Conservation (phyloP, 2,888 invertebrate species). For the Morpho deidamia region DNA sequence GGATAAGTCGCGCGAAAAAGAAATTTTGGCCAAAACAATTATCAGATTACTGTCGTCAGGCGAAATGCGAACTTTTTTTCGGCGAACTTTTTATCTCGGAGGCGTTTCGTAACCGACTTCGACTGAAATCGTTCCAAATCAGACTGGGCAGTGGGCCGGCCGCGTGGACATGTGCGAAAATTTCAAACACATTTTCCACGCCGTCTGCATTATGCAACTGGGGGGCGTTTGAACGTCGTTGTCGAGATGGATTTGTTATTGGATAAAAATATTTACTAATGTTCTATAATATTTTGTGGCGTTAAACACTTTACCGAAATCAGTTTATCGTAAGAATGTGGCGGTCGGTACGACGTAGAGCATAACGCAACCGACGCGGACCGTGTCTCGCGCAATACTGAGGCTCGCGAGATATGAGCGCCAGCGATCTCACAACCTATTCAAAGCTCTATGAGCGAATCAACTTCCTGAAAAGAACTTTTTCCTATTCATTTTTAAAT, state of each 20-base stretch:
- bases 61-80: conserved; percentile 43
- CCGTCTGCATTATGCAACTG: conserved; percentile 70
- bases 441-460: conserved; percentile 24
- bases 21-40: conserved; percentile 59
- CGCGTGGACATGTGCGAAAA: conserved; percentile 48
- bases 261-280: conserved; percentile 29
- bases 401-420: conserved; percentile 26
- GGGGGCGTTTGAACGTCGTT: neutral
- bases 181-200: conserved; percentile 62
- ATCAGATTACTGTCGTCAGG: conserved; percentile 60
- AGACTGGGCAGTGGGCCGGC: conserved; percentile 36
- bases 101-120: conserved; percentile 55
- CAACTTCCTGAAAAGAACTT: conserved; percentile 17
- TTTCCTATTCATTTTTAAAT: neutral
- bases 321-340: conserved; percentile 53
- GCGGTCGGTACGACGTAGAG: conserved; percentile 39
- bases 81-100: conserved; percentile 48
- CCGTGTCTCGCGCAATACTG: conserved; percentile 65
- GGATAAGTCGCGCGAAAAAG: conserved; percentile 49
- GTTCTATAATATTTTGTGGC: conserved; percentile 19
- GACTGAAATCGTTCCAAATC: conserved; percentile 59
- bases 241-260: no score
- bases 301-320: conserved; percentile 25
- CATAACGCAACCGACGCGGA: conserved; percentile 51
- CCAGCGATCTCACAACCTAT: neutral